Evolutionary conservation across 1,140 invertebrate species (phyloP).

Genomic region (Drosophila kohkoa): DNA sequence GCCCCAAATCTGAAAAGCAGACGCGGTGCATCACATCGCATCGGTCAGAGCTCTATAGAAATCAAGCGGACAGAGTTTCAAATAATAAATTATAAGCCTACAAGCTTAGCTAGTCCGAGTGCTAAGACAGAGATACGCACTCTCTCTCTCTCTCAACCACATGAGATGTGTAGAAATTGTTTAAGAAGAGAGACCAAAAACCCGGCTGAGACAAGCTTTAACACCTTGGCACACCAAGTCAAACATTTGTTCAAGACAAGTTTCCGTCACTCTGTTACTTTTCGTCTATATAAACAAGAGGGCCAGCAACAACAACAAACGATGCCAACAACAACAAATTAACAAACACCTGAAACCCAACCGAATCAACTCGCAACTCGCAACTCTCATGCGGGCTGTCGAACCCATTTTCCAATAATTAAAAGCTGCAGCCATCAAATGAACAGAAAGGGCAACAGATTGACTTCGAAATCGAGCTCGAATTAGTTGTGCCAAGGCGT

Average conservation of each 20-base stretch:
- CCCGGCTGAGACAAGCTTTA: conserved; percentile 59
- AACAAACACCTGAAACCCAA: conserved; percentile 72
- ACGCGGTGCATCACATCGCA: background rate
- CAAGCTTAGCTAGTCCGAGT: conserved; percentile 61
- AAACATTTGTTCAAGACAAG: conserved; percentile 69
- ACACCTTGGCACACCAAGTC: conserved; percentile 69
- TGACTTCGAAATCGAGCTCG: conserved; percentile 59
- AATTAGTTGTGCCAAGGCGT: conserved; percentile 60
- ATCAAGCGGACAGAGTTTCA: conserved; percentile 41
- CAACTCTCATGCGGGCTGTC: conserved; percentile 45
- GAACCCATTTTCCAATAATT: conserved; percentile 78
- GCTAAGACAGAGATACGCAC: conserved; percentile 37
- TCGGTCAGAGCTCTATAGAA: conserved; percentile 44
- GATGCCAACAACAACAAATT: conserved; percentile 67
- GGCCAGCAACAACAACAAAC: conserved; percentile 6
- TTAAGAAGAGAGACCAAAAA: conserved; percentile 9
- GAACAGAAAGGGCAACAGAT: conserved; percentile 55
- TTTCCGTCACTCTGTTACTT: conserved; percentile 60
- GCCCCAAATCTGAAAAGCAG: conserved; percentile 61
- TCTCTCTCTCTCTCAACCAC: background rate
- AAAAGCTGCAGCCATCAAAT: conserved; percentile 71
- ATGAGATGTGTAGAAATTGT: conserved; percentile 4
- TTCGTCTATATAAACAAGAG: conserved; percentile 24
- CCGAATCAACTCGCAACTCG: conserved; percentile 13
- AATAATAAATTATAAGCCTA: conserved; percentile 80